Conservation (phyloP, 2,113 vertebrate genomes). For the Prochilodus magdalenae region DNA sequence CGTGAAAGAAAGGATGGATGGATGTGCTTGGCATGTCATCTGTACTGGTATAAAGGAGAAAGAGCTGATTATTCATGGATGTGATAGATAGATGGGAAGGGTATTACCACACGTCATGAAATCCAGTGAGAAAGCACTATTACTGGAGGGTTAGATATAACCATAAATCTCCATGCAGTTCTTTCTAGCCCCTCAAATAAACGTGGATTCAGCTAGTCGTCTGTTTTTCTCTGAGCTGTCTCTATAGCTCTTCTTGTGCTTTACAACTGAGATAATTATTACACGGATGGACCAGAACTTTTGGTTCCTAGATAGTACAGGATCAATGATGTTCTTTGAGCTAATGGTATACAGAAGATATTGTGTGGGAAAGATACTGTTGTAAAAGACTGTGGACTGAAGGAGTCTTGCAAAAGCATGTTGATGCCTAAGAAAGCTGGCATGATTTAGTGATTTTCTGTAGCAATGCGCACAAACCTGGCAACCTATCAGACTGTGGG, state of each 20-base stretch:
- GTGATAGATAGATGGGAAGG: constrained; percentile 38
- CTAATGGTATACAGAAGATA: background rate
- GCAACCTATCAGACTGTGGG: too few species aligned
- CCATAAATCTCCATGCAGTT: constrained; percentile 32
- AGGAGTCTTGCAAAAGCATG: background rate
- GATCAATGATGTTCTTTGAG: constrained; percentile 23
- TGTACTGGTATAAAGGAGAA: background rate
- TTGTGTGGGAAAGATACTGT: background rate
- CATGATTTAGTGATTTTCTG: too few species aligned
- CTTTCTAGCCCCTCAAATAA: constrained; percentile 28
- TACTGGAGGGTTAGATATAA: constrained; percentile 37
- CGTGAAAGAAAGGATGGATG: constrained; percentile 23
- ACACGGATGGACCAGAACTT: constrained; percentile 4
- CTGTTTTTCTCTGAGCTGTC: background rate
- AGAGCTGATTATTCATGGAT: constrained; percentile 35
- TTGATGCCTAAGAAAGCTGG: background rate
- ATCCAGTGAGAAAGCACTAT: constrained; percentile 27
- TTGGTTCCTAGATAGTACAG: constrained; percentile 10
- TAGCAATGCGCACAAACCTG: too few species aligned
- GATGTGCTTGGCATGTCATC: constrained; percentile 28
- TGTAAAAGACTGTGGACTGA: background rate
- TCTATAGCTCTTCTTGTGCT: background rate
- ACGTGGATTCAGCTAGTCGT: background rate
- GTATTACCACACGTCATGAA: constrained; percentile 46
- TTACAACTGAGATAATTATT: background rate